Base-by-base conservation (phyloP, 2,888 invertebrate genomes). In the Xestoiulus laeticollis region DNA sequence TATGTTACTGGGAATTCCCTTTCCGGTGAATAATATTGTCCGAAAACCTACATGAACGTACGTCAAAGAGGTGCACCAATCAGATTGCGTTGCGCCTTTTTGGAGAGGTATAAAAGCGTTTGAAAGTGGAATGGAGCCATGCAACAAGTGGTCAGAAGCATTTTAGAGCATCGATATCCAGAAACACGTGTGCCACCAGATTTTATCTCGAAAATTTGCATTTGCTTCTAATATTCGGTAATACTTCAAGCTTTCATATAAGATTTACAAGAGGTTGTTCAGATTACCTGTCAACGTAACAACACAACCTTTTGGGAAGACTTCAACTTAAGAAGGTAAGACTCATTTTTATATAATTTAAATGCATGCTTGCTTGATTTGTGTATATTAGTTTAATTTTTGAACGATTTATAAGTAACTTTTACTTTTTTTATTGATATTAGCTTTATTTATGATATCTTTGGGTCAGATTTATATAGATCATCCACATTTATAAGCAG, bases 111-210 rank as follows among this genome's bases (percentile, higher is more conserved):
- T 59, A 59, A 59, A 59, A 59, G 59, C 59, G 22, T 59, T 59
- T 59, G 59, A 59, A 59, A 53, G 16, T 12, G n/a, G 22, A 59
- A 59, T 59, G 59, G 59, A 59, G 59, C 22, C 59, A 59, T 22
- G 59, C 22, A 59, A 59, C 59, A 59, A 59, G 59, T 59, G 59
- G 59, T 59, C 59, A 59, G 59, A 59, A 59, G 59, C 59, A 59
- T n/a, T 22, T n/a, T 22, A 4, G 22, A n/a, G 0, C 59, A 0
- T 8, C 0, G 22, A 59, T 22, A 59, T 14, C 10, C 44, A 44
- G 44, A 44, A 44, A 44, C 59, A 59, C 59, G 59, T 5, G 59
- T 5, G 59, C 59, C 4, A 22, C n/a, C 22, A 59, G 22, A 59
- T 53, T 53, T 53, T 19, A 16, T 53, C 53, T 19, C 53, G 16